Base-by-base conservation (phyloP, 2,888 invertebrate genomes). In the Sarcophaga caerulescens region DNA sequence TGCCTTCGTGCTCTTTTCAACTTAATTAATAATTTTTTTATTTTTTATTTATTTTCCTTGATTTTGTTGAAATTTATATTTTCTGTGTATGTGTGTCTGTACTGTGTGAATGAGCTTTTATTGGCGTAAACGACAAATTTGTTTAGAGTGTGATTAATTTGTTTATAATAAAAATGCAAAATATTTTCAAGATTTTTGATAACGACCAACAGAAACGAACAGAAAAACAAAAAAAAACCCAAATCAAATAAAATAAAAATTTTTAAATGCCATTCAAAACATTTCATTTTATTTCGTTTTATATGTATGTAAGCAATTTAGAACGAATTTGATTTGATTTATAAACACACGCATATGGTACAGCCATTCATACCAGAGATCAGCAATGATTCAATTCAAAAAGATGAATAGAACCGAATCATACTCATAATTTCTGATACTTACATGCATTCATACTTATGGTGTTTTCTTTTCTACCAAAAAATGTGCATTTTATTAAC, bases 101-200 rank as follows among this genome's bases (percentile, higher is more conserved):
- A 25, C 25, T 70, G 35, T 35, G 35, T 35, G 35, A 10, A 35
- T 8, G 35, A 35, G 8, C 35, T 79, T 80, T 78, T 80, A 85
- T 85, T 80, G 66, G 76, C 82, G 73, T 62, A 80, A 82, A 85
- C 82, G 85, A 85, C 85, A 85, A 85, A 85, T 85, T 85, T 83
- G 82, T 85, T 76, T 76, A 76, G 12, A 14, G 76, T 75, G 75
- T 80, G 85, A 85, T 83, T 83, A 85, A 85, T 85, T 85, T 83
- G 85, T 81, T 85, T 82, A 23, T 83, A 82, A 80, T 85, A 84
- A 84, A 84, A 84, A 84, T 84, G 79, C 75, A 75, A 84, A 80
- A 76, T 70, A 84, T 76, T 57, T 76, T 25, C 44, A 35, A 79
- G 77, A 82, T 82, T 75, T 60, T 65, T 80, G 79, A 80, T 84